A percentile compares a stretch with the other conserved stretches of the same genome.
Conservation (phyloP, 2,888 invertebrate genomes). For the Antitype chi region DNA sequence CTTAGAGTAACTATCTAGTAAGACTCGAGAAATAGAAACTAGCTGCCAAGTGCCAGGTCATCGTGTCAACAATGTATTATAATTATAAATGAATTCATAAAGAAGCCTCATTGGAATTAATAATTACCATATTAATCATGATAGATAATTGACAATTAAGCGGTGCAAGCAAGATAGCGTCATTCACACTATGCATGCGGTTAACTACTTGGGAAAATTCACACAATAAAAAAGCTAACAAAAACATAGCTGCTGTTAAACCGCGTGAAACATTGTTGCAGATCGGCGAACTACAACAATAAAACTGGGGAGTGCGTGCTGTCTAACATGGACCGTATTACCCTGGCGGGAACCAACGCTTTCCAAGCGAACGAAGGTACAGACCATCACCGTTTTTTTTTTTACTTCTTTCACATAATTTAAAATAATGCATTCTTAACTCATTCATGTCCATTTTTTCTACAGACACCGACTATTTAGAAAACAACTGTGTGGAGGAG, state of each 20-base stretch:
- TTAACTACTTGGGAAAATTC: conserved; percentile 85
- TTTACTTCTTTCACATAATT: conserved; percentile 43
- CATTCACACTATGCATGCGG: conserved; percentile 64
- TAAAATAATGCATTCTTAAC: conserved; percentile 29
- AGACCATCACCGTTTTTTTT: conserved; percentile 56
- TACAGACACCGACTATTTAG: conserved; percentile 94
- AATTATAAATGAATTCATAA: conserved; percentile 44
- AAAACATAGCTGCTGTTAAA: conserved; percentile 78
- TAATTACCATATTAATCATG: conserved; percentile 63
- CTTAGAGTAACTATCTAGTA: conserved; percentile 47
- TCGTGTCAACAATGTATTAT: conserved; percentile 59
- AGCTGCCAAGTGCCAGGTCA: conserved; percentile 56
- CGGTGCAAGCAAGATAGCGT: conserved; percentile 71
- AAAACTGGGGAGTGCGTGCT: conserved; percentile 96
- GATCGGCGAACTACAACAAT: conserved; percentile 97
- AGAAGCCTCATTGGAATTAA: conserved; percentile 43
- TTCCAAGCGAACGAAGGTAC: conserved; percentile 93
- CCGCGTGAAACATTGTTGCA: conserved; percentile 89
- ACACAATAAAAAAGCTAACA: conserved; percentile 79
- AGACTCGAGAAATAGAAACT: conserved; percentile 55
- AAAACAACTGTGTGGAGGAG: conserved; percentile 98
- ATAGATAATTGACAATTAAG: conserved; percentile 68
- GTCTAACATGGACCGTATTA: conserved; percentile 97
- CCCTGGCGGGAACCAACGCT: conserved; percentile 95
- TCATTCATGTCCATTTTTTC: conserved; percentile 34